Evolutionary conservation across 2,113 vertebrate species (phyloP).

Genomic region (Corythoichthys intestinalis): DNA sequence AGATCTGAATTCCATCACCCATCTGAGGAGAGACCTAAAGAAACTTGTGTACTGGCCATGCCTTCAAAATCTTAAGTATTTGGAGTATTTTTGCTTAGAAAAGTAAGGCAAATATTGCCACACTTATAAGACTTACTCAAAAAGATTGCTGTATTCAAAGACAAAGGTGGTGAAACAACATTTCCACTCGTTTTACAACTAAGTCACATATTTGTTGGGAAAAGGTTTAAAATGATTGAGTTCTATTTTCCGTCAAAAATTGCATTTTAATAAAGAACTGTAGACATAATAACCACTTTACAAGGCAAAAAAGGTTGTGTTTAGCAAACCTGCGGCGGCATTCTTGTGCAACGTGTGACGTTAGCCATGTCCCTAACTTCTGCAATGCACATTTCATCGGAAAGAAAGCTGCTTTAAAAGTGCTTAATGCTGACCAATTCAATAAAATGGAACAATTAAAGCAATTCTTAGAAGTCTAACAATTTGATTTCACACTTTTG

Average conservation of each 20-base stretch:
- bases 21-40: background rate
- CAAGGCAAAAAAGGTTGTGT: constrained; percentile 8
- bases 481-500: background rate
- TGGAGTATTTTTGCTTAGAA: background rate
- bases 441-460: background rate
- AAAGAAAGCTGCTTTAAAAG: background rate
- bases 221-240: background rate
- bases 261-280: background rate
- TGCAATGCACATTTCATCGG: constrained; percentile 1
- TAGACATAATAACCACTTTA: background rate
- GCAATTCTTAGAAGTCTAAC: background rate
- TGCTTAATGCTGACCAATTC: background rate
- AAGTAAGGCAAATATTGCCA: background rate
- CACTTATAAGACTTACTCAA: no score
- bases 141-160: background rate
- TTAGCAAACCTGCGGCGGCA: constrained; percentile 32
- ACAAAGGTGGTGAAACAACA: constrained; percentile 26
- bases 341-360: constrained; percentile 31
- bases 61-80: background rate
- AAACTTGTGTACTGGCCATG: background rate
- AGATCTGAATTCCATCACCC: background rate
- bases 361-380: constrained; percentile 25
- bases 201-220: background rate
- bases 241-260: no score
- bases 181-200: constrained; percentile 21